Evolutionary conservation across 2,888 invertebrate species (phyloP).

Genomic region (Lasioglossum figueresi): DNA sequence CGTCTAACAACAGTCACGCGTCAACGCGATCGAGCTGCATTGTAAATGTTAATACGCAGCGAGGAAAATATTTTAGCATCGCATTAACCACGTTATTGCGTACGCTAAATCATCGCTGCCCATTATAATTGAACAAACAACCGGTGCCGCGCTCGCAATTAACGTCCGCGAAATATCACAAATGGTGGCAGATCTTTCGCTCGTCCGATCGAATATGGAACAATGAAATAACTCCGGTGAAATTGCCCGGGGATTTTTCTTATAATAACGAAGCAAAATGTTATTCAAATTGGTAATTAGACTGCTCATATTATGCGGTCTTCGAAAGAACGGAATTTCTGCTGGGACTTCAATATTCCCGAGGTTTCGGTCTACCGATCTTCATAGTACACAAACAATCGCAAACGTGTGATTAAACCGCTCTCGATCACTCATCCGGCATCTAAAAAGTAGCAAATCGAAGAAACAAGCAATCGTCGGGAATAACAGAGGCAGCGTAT

Average conservation of each 20-base stretch:
- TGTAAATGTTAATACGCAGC: slow-evolving; percentile 24
- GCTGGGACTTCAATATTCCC: not conserved
- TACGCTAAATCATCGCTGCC: slow-evolving; percentile 30
- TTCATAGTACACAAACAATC: not conserved
- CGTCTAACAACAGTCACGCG: slow-evolving; percentile 45
- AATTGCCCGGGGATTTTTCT: not conserved
- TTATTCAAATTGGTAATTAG: not conserved
- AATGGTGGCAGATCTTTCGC: not conserved
- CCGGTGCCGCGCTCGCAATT: not conserved
- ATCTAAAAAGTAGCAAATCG: not conserved
- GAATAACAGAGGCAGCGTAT: not conserved
- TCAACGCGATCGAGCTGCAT: slow-evolving; percentile 28
- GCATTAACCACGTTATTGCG: slow-evolving; percentile 48
- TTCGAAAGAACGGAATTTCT: not conserved
- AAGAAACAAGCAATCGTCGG: not conserved
- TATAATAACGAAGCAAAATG: not conserved
- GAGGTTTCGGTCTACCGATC: not conserved
- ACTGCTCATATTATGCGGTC: not conserved
- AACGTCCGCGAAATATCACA: not conserved
- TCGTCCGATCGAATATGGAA: slow-evolving; percentile 15
- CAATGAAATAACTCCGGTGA: not conserved
- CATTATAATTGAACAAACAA: slow-evolving; percentile 39
- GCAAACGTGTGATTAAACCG: too few relatives aligned
- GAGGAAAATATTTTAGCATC: slow-evolving; percentile 25
- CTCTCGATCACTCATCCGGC: not conserved